Evolutionary conservation across 2,888 invertebrate species (phyloP).

Genomic region (Plemyria rubiginata): DNA sequence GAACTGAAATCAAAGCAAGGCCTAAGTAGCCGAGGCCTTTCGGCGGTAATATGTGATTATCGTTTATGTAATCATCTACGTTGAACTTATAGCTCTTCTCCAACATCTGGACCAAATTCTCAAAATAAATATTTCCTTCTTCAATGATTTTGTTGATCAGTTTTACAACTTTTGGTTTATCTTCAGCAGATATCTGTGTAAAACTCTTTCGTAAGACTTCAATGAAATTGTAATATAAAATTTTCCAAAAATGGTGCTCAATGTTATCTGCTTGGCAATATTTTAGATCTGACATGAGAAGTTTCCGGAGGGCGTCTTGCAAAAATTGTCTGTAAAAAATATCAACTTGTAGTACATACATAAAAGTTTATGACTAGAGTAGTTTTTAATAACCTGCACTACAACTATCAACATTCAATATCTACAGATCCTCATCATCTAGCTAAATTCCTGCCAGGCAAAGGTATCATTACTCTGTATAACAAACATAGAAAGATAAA

Average conservation of each 20-base stretch:
- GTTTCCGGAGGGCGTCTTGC: constrained; percentile 87
- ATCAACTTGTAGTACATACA: background rate
- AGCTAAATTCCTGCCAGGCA: too few relatives aligned
- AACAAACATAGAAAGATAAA: too few relatives aligned
- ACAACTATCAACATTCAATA: background rate
- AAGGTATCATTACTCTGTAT: too few relatives aligned
- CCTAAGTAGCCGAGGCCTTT: constrained; percentile 88
- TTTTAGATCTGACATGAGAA: constrained; percentile 91
- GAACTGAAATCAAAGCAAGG: constrained; percentile 92
- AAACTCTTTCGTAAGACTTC: constrained; percentile 91
- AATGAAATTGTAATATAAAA: constrained; percentile 94
- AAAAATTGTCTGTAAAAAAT: constrained; percentile 80
- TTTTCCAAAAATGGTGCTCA: constrained; percentile 96
- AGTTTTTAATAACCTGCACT: too few relatives aligned
- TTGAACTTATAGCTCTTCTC: constrained; percentile 91
- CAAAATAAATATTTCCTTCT: constrained; percentile 92
- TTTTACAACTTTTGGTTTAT: constrained; percentile 87
- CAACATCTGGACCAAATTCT: constrained; percentile 88
- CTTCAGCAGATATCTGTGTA: constrained; percentile 84
- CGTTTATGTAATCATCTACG: constrained; percentile 86
- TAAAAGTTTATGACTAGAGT: too few relatives aligned
- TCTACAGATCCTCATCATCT: background rate
- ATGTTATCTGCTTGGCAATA: constrained; percentile 94
- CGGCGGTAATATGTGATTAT: constrained; percentile 84
- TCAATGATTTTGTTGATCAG: constrained; percentile 89